phyloP scores from a whole-genome alignment of 1,140 invertebrate genomes.

The Drosophila leontia region DNA sequence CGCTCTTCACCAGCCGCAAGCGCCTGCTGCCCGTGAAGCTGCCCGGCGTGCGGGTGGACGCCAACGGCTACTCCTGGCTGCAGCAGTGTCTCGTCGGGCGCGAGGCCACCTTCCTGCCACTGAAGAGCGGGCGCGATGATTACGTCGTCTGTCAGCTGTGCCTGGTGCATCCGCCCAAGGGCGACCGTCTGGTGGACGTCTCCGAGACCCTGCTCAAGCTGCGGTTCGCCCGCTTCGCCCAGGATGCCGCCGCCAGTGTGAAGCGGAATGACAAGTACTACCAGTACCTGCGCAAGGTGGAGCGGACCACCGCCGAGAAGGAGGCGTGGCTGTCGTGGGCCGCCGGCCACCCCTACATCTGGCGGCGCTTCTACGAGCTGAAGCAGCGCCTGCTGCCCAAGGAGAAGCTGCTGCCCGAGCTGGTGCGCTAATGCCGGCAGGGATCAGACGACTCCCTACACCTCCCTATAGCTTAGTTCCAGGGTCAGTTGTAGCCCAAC shows the following conservation, averaged over 20 bases:
- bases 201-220: constrained; percentile 77
- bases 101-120: constrained; percentile 76
- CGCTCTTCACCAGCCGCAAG: constrained; percentile 71
- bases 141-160: constrained; percentile 78
- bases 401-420: constrained; percentile 71
- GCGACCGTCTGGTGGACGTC: constrained; percentile 68
- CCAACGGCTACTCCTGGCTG: constrained; percentile 78
- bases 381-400: constrained; percentile 69
- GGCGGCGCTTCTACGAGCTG: constrained; percentile 68
- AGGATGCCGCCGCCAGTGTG: constrained; percentile 61
- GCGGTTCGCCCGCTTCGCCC: constrained; percentile 67
- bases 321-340: constrained; percentile 72
- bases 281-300: constrained; percentile 71
- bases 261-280: constrained; percentile 78
- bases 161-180: constrained; percentile 77
- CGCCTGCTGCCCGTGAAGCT: constrained; percentile 71
- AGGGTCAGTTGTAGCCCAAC: constrained; percentile 22
- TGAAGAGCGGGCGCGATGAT: constrained; percentile 64
- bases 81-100: constrained; percentile 76
- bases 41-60: constrained; percentile 72
- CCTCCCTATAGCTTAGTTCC: constrained; percentile 35
- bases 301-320: constrained; percentile 55
- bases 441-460: constrained; percentile 9
- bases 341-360: constrained; percentile 70
- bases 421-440: constrained; percentile 61